Evolutionary conservation across 2,113 vertebrate genomes (phyloP), one percentile per base, ranked within the genome.

Genomic region (Sylvietta virens): DNA sequence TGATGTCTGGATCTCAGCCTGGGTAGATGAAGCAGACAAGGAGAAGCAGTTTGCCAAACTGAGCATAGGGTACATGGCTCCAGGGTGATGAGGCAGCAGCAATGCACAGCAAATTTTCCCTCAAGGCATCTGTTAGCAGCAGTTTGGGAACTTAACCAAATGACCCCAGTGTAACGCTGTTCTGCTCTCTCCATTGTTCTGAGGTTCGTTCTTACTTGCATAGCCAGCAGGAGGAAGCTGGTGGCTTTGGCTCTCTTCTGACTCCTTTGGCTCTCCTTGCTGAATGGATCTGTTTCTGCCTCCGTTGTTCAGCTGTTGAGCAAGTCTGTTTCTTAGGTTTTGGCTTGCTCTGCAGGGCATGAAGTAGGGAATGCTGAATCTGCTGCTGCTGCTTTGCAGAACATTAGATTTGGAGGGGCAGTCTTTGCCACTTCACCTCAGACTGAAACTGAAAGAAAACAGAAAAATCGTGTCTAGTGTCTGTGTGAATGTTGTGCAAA

Each of bases 121-220:
- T 33, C 18, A 64, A 94, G 82, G 80, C 83, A 71, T 86, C 56
- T 90, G 56, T 93, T 81, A 74, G 77, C 76, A 93, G 58, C 76
- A 35, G 53, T 90, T 88, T 92, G 88, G 72, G 94, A 95, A 71
- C 35, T 54, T 86, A 95, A 93, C 30, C 51, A 90, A 88, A 73
- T 78, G 71, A 86, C 67, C 60, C 58, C 76, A 78, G 64, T 48
- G 86, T 78, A 65, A 94, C 84, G 51, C 50, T 86, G 35, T 74
- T 90, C 60, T 88, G 27, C 64, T 92, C 67, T 67, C 44, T 83
- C 65, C 72, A 74, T 95, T 94, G 88, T 95, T 94, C 76, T 76
- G n/a, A 23, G 47, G 31, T 56, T 15, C 69, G 62, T 86, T 82
- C 54, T 92, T 83, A n/a, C 67, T 90, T 72, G 65, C 80, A n/a